Evolutionary conservation across 2,113 vertebrate genomes (phyloP).

Genomic region (Labeo catla): DNA sequence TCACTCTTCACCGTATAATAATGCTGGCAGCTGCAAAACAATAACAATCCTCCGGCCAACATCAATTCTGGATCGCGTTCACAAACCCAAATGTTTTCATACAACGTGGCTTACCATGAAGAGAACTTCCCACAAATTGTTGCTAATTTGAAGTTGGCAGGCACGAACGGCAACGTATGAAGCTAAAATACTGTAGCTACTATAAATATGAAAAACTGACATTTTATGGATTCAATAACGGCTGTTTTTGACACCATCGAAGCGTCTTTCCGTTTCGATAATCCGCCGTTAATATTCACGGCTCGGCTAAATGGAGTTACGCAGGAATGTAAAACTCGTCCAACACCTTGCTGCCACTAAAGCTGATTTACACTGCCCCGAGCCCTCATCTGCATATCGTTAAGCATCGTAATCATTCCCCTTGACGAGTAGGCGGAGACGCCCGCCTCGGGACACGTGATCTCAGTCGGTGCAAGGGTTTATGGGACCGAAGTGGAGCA

Average conservation of each 20-base stretch:
- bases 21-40: constrained; percentile 27
- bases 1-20: constrained; percentile 17
- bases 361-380: constrained; percentile 92
- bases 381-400: constrained; percentile 93
- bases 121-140: constrained; percentile 31
- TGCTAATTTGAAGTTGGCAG: constrained; percentile 34
- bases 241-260: not conserved
- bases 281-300: constrained; percentile 55
- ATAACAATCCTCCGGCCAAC: not conserved
- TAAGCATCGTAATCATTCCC: constrained; percentile 87
- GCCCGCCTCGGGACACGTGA: constrained; percentile 81
- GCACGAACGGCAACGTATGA: not conserved
- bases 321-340: constrained; percentile 66
- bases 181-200: constrained; percentile 18
- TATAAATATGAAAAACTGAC: constrained; percentile 19
- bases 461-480: constrained; percentile 59
- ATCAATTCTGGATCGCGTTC: not conserved
- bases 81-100: constrained; percentile 27
- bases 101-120: not conserved
- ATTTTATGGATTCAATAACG: not conserved
- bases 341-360: constrained; percentile 74
- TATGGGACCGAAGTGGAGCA: constrained; percentile 46
- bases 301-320: constrained; percentile 61
- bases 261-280: not conserved
- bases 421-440: constrained; percentile 83